Conservation (phyloP, 2,797 vertebrate genomes). For the Perodicticus potto region DNA sequence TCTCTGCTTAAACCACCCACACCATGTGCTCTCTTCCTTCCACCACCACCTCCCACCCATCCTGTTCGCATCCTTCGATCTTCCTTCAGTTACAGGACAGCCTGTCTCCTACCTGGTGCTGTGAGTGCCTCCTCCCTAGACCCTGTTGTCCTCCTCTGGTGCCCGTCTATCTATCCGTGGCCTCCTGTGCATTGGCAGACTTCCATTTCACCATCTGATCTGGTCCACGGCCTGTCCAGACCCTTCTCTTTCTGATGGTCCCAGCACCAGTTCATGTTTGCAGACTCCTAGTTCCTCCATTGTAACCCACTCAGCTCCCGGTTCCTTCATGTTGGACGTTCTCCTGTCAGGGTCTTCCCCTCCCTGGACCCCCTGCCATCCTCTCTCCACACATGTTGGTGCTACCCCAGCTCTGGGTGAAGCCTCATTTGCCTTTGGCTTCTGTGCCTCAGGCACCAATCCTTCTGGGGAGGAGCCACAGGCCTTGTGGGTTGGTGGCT, state of each 20-base stretch:
- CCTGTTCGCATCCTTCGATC: not conserved
- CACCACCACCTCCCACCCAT: not conserved
- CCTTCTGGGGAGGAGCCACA: not conserved
- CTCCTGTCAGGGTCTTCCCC: not conserved
- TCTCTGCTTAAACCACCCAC: rapidly evolving
- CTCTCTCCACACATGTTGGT: not conserved
- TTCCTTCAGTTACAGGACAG: not conserved
- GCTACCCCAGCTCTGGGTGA: not conserved
- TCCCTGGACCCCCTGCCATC: too few relatives aligned
- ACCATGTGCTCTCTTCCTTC: too few relatives aligned
- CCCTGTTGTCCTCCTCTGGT: not conserved
- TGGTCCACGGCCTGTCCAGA: not conserved
- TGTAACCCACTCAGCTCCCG: not conserved
- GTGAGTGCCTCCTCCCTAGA: too few relatives aligned
- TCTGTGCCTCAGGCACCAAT: not conserved
- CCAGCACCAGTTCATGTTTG: not conserved
- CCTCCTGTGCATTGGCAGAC: not conserved
- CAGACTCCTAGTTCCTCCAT: not conserved
- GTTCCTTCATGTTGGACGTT: not conserved
- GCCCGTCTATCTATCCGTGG: too few relatives aligned
- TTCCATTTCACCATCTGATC: not conserved
- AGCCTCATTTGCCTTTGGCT: not conserved
- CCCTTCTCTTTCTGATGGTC: not conserved
- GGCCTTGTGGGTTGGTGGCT: not conserved
- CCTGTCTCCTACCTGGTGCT: too few relatives aligned